Conservation (phyloP, 2,888 invertebrate genomes). For the Hedya salicella region DNA sequence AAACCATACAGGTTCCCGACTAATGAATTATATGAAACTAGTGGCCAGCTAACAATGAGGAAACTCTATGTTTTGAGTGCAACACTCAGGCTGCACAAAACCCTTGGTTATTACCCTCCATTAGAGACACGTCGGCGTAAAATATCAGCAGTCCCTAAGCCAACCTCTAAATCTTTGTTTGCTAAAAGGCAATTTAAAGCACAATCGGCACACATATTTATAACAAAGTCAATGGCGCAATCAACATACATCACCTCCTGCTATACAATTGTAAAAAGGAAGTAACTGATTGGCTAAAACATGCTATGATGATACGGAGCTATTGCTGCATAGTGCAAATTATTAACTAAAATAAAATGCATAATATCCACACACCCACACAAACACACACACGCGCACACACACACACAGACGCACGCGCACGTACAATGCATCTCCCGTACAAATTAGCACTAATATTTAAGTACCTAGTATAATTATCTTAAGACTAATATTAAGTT, state of each 20-base stretch:
- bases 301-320: neutral
- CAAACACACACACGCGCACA: neutral
- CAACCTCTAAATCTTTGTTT: neutral
- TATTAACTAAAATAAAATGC: neutral
- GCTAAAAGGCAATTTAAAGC: slow-evolving; percentile 1
- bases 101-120: neutral
- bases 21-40: neutral
- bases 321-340: neutral
- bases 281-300: neutral
- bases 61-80: slow-evolving; percentile 15
- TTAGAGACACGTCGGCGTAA: too few relatives aligned
- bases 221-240: neutral
- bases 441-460: too few relatives aligned
- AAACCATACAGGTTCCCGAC: neutral
- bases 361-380: neutral
- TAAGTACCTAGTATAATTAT: too few relatives aligned
- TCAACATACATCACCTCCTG: neutral
- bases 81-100: slow-evolving; percentile 8
- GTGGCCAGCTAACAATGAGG: slow-evolving; percentile 15
- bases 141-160: too few relatives aligned
- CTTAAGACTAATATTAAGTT: too few relatives aligned
- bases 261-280: neutral
- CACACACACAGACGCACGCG: neutral
- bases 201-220: neutral
- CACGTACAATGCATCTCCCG: too few relatives aligned